A percentile compares a stretch with the other conserved stretches of the same genome.
These are phyloP conservation scores for Apodemia mormo DNA, from an alignment of 2,888 invertebrate species.

Conservation along the genomic window DNA sequence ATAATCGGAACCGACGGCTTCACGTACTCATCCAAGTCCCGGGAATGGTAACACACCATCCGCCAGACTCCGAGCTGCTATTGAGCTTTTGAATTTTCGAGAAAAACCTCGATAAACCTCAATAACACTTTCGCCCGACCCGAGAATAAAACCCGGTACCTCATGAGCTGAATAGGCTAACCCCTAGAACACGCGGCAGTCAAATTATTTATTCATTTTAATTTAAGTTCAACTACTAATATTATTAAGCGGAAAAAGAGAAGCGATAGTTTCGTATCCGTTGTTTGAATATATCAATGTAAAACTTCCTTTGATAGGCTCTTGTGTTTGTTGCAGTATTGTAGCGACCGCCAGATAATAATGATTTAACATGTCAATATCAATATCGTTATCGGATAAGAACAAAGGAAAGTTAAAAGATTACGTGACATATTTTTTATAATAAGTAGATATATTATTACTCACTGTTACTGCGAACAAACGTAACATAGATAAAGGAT, in stretches of 20 bases:
- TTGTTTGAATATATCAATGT: slow-evolving; percentile 9
- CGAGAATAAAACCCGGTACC: too few species aligned
- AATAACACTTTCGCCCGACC: too few species aligned
- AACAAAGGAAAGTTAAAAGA: slow-evolving; percentile 37
- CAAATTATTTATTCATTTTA: not conserved
- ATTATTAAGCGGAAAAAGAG: not conserved
- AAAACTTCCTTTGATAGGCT: slow-evolving; percentile 16
- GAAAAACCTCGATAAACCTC: too few species aligned
- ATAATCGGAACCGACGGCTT: too few species aligned
- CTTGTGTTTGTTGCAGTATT: not conserved
- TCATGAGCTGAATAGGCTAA: too few species aligned
- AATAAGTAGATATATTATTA: not conserved
- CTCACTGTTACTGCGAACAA: too few species aligned
- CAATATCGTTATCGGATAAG: slow-evolving; percentile 52
- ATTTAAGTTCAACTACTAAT: not conserved
- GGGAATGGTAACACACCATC: too few species aligned
- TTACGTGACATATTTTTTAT: slow-evolving; percentile 12
- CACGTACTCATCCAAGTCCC: too few species aligned
- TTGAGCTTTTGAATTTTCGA: too few species aligned
- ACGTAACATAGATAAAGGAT: too few species aligned
- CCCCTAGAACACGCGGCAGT: too few species aligned
- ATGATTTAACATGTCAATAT: slow-evolving; percentile 49
- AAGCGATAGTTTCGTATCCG: slow-evolving; percentile 3
- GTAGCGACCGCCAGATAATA: slow-evolving; percentile 46
- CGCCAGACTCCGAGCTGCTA: too few species aligned